A percentile compares a stretch with the other conserved stretches of the same genome.
These are phyloP conservation scores for Marcusenius ussheri DNA, from an alignment of 2,113 vertebrate genomes.

Conservation along the genomic window DNA sequence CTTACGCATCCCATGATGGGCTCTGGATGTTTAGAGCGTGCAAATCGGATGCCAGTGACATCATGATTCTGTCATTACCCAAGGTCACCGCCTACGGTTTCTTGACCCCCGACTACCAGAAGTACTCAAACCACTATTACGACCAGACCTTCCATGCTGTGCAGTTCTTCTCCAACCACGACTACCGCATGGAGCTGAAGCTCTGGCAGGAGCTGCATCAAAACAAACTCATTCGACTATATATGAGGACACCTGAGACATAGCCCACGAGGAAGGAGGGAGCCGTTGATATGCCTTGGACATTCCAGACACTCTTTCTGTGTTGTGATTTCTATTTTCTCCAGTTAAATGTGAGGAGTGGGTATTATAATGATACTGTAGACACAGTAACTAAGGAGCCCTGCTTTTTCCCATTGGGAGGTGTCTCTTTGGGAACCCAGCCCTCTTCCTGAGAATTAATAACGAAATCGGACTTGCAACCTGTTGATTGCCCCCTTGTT, in stretches of 20 bases:
- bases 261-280: not conserved
- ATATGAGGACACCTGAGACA: constrained; percentile 32
- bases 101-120: constrained; percentile 60
- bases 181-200: constrained; percentile 54
- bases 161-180: constrained; percentile 64
- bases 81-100: constrained; percentile 72
- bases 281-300: not conserved
- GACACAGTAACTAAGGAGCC: not conserved
- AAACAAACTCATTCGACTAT: constrained; percentile 53
- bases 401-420: not conserved
- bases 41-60: not conserved
- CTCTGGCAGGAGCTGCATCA: constrained; percentile 64
- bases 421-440: not conserved
- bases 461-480: not conserved
- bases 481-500: not conserved
- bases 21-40: not conserved
- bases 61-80: not conserved
- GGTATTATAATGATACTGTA: not conserved
- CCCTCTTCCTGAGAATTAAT: not conserved
- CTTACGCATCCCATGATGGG: not conserved
- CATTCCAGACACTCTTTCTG: not conserved
- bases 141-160: constrained; percentile 39
- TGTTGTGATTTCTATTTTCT: not conserved
- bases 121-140: constrained; percentile 66
- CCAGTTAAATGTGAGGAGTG: not conserved